Base-by-base conservation (phyloP, 2,888 invertebrate species). In the Desoria tigrina region DNA sequence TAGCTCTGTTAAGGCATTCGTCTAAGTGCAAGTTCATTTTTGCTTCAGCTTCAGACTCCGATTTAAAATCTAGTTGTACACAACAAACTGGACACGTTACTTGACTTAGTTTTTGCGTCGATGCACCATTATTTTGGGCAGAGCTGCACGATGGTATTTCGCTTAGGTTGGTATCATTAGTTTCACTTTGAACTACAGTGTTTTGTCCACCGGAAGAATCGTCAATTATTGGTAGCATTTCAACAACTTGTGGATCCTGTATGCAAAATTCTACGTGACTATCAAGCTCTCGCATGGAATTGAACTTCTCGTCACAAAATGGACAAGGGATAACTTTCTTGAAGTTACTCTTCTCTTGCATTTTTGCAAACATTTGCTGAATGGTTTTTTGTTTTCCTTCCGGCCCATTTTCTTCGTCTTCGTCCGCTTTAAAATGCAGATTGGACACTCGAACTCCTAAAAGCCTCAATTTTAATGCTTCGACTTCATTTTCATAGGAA, bases 381-480 rank as follows among this genome's bases (percentile, higher is more conserved):
- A 63, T 45, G 42, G 53, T 61, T 50, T 61, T 42, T 21, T 63
- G 50, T 3, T 59, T 49, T 11, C 54, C 11, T 42, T 42, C 26
- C 58, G 61, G 2, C 24, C 2, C n/a, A 16, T n/a, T 7, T n/a
- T 49, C 2, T 2, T 18, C 14, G n/a, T 32, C 6, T 27, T 45
- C 45, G 11, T 59, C 59, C 2, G 4, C 2, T 16, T 50, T 9
- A 23, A 50, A 58, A 21, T 68, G 45, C 42, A 74, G 65, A 37
- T 65, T 72, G 1, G 71, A 67, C 16, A 74, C 42, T 21, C 76
- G 66, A 4, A 76, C 69, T 9, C 76, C 76, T 42, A 76, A 58
- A 6, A 76, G 61, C 9, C 76, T 49, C 1, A 76, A 42, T 1
- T 61, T 56, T n/a, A 74, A 45, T 7, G 63, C 51, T n/a, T 62